phyloP scores from a whole-genome alignment of 2,888 invertebrate genomes.

The Mystacides longicornis region DNA sequence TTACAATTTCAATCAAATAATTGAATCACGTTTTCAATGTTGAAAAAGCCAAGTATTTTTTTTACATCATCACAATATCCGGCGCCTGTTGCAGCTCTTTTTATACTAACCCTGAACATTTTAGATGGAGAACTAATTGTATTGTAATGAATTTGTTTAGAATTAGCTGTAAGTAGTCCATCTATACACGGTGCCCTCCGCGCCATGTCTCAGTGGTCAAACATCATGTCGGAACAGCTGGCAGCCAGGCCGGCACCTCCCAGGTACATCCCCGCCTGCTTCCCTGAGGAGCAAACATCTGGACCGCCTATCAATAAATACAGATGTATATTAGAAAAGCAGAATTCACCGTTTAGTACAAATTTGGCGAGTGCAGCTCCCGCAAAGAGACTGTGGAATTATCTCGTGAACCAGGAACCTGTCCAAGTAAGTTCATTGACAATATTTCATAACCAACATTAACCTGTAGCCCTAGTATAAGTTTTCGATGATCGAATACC shows the following conservation, averaged over 20 bases:
- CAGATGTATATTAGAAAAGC: constrained; percentile 81
- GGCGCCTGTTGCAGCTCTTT: too few relatives aligned
- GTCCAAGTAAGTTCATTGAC: constrained; percentile 69
- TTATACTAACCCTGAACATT: too few relatives aligned
- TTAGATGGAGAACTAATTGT: too few relatives aligned
- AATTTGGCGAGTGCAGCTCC: constrained; percentile 64
- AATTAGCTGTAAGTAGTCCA: constrained; percentile 90
- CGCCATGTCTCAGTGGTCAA: constrained; percentile 85
- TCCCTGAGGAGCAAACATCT: constrained; percentile 63
- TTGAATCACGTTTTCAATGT: too few relatives aligned
- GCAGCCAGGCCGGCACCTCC: constrained; percentile 72
- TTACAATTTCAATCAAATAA: too few relatives aligned
- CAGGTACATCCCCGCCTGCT: constrained; percentile 87
- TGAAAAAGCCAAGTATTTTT: too few relatives aligned
- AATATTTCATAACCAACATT: background rate
- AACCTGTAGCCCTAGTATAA: too few relatives aligned
- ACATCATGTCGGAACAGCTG: constrained; percentile 66
- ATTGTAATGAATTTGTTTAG: too few relatives aligned
- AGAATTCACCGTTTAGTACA: constrained; percentile 89
- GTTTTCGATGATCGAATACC: too few relatives aligned
- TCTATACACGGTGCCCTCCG: constrained; percentile 84
- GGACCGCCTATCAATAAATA: constrained; percentile 92
- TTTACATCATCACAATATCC: too few relatives aligned
- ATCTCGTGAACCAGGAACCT: constrained; percentile 82
- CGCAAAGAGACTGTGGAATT: constrained; percentile 84